Percentiles rank a stretch among this genome's conserved stretches.
Conservation (phyloP, 2,797 vertebrate species). For the Mallotus villosus region DNA sequence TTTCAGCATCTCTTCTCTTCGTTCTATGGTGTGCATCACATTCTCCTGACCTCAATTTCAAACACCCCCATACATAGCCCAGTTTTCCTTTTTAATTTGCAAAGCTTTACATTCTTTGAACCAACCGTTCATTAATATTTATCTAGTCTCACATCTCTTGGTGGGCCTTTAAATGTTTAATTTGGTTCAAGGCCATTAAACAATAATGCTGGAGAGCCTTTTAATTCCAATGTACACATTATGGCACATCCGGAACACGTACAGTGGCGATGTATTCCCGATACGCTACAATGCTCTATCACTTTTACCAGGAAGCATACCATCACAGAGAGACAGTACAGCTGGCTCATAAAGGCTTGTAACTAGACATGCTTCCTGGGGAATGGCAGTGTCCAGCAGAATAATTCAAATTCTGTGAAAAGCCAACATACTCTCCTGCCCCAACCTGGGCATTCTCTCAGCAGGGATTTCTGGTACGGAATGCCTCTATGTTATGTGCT, state of each 20-base stretch:
- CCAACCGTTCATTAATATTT: slow-evolving; percentile 14
- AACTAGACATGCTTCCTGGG: neutral
- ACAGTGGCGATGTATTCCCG: neutral
- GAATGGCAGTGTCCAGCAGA: neutral
- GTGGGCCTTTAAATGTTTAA: slow-evolving; percentile 13
- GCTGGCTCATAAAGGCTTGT: neutral
- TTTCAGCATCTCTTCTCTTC: neutral
- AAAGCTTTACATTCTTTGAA: slow-evolving; percentile 1
- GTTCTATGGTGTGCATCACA: neutral
- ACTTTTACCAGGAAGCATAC: neutral
- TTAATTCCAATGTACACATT: slow-evolving; percentile 6
- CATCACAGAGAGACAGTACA: neutral
- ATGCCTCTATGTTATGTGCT: neutral
- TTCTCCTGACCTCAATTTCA: neutral
- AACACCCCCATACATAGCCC: neutral
- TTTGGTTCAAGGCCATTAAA: slow-evolving; percentile 5
- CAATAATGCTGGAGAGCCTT: neutral
- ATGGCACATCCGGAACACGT: slow-evolving; percentile 4
- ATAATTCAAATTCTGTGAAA: neutral
- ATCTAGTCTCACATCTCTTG: neutral
- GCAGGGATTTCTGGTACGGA: neutral
- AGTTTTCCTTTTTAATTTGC: neutral
- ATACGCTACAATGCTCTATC: neutral
- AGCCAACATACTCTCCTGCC: too few species aligned
- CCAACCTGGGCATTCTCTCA: neutral